Evolutionary conservation across 2,797 vertebrate genomes (phyloP), one percentile per base, ranked within the genome.

Genomic region (Nothura maculosa): DNA sequence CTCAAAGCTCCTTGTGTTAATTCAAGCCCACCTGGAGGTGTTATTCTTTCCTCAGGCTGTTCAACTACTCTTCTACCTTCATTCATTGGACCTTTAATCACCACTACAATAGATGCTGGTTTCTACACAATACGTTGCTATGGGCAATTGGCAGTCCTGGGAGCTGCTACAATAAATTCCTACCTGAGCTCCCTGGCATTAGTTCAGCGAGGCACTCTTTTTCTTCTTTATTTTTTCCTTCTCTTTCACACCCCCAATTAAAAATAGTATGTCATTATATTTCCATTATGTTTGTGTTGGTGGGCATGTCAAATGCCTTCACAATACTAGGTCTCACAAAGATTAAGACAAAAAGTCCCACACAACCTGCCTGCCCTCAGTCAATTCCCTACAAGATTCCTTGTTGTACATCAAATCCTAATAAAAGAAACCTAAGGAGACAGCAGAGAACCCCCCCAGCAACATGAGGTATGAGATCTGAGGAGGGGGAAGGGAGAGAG

Each of bases 141-240:
- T 13, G 40, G 73, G 84, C 73, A 91, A 69, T 83, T 81, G 86
- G 62, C 66, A 91, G 34, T 43, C 58, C 52, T 4, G 0, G 34
- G n/a, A 92, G 34, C 58, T 0, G 3, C 66, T 89, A 61, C 81
- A 89, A 87, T 76, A 81, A 89, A 89, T 87, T 73, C 69, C 81
- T 87, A 96, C 93, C 94, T 96, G 89, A 87, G 55, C 25, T 82
- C 20, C 63, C 75, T 89, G 92, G 93, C 89, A 83, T 21, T 11
- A 21, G 18, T 52, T 93, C 84, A 94, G 36, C 24, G 58, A 90
- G 40, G 76, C 81, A 78, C 63, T 92, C 93, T 90, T 45, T 63
- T 67, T 72, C 80, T 55, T 55, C 11, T 70, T 95, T 90, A 36
- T 62, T 66, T 70, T 82, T 52, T 52, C 10, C 30, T 55, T 21